Conservation (phyloP, 92 coral and sea anemone genomes). For the Pocillopora meandrina region DNA sequence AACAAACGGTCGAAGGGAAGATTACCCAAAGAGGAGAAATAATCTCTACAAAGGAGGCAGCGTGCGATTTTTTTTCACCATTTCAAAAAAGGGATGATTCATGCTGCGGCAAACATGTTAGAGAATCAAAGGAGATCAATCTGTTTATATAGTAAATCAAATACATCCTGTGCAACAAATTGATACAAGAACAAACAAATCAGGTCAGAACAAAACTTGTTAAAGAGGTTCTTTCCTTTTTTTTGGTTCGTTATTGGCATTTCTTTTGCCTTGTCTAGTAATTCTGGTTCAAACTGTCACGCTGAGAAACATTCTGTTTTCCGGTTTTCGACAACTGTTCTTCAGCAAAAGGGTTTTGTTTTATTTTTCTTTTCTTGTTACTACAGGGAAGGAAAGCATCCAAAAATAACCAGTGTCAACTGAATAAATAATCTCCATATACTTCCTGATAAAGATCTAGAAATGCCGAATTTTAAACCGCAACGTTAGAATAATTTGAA, state of each 20-base stretch:
- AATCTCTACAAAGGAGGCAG: neutral
- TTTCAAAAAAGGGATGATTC: neutral
- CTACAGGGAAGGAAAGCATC: neutral
- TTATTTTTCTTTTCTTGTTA: neutral
- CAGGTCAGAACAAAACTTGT: neutral
- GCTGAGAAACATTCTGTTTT: neutral
- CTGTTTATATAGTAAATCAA: constrained; percentile 20
- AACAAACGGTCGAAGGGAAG: neutral
- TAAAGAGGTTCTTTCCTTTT: neutral
- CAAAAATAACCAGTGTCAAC: neutral
- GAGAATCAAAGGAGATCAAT: constrained; percentile 3
- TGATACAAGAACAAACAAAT: constrained; percentile 13
- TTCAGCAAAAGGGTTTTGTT: neutral
- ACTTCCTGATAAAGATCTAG: neutral
- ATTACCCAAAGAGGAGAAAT: neutral
- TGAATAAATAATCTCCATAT: neutral
- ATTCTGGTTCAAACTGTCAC: neutral
- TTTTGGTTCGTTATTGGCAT: too few species aligned
- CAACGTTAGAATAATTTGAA: neutral
- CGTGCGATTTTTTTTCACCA: neutral
- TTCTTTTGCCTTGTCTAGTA: neutral
- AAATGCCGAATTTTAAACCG: neutral
- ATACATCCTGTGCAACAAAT: neutral
- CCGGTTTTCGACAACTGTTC: neutral
- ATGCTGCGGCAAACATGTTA: neutral